Base-by-base conservation (phyloP, 2,113 vertebrate species). In the Dasyornis broadbenti region DNA sequence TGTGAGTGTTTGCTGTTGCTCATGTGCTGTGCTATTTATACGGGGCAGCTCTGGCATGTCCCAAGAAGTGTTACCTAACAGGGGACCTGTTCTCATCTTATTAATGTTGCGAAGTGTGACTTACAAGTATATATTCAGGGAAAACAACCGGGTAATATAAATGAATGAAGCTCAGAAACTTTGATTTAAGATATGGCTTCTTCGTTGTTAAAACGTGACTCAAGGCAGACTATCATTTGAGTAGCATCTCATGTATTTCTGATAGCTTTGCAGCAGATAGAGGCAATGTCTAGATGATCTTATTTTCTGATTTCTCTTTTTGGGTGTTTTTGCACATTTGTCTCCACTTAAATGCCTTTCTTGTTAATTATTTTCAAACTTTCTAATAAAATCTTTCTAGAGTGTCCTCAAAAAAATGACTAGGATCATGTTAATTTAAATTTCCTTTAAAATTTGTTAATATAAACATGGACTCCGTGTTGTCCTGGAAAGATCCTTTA, bases 1-100 rank as follows among this genome's bases (percentile, higher is more conserved):
- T 91, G 59, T 94, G 59, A 84, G 40, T 68, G 57, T 89, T 93
- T 95, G 85, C 73, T 95, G 3, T 94, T 93, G 78, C 82, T 91
- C 45, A 4, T 83, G 59, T 83, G 40, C 75, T 81, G 33, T 91
- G 70, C 92, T 94, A 45, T 96, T 96, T 95, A 66, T 85, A 79
- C 37, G 53, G 88, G 79, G 72, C 68, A 95, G 83, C 42, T 86
- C 81, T 95, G 82, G 57, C 89, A 42, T 44, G 82, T 94, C 84
- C 92, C 22, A 11, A 44, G 68, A 92, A 95, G 42, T 40, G 37
- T 86, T 96, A 86, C 4, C 66, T 90, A 93, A 83, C 22, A 60
- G 52, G 54, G 56, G 33, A 42, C 73, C 70, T 59, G 26, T 54
- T 96, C 28, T 89, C 50, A 54, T 89, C 63, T 89, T 71, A 59